A percentile compares a stretch with the other conserved stretches of the same genome.
Evolutionary conservation across 2,113 vertebrate genomes (phyloP).

Genomic region (Casuarius casuarius): DNA sequence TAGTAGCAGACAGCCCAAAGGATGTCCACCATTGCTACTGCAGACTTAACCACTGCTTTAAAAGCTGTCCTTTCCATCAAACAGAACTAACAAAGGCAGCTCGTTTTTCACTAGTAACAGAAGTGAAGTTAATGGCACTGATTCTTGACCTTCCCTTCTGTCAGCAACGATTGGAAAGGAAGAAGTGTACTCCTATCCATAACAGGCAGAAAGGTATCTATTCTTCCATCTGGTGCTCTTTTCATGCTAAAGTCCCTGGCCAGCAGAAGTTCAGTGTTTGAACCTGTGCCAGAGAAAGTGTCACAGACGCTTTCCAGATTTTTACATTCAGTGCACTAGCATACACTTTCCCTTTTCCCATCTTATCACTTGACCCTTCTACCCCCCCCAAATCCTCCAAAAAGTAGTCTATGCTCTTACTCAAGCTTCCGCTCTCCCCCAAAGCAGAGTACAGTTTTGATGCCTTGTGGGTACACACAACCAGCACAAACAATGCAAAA

Average conservation of each 20-base stretch:
- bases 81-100: neutral
- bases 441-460: neutral
- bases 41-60: neutral
- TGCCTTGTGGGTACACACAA: neutral
- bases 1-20: neutral
- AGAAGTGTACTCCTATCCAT: neutral
- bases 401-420: neutral
- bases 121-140: neutral
- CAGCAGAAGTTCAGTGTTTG: neutral
- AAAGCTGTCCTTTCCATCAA: neutral
- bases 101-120: neutral
- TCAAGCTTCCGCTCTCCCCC: neutral
- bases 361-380: neutral
- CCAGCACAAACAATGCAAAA: neutral
- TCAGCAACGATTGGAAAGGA: neutral
- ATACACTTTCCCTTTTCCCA: neutral
- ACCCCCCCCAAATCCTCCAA: neutral
- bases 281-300: neutral
- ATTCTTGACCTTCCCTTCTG: accelerated
- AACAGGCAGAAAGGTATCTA: neutral
- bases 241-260: neutral
- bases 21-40: neutral
- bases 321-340: neutral
- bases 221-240: neutral
- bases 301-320: neutral